Evolutionary conservation across 2,888 invertebrate genomes (phyloP), one percentile per base, ranked within the genome.

Genomic region (Tiliacea citrago): DNA sequence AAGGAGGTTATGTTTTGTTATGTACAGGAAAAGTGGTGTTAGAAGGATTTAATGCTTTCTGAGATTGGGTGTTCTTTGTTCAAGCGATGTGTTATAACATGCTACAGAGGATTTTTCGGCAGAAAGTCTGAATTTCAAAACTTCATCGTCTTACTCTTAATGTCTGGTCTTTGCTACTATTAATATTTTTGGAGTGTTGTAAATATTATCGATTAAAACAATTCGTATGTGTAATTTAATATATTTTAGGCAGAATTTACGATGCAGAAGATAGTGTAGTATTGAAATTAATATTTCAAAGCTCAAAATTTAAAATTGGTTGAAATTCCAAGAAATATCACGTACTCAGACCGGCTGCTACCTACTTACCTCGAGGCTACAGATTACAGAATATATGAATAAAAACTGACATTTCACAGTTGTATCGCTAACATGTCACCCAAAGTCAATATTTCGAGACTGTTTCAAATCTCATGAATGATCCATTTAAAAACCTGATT

Each of bases 1-100:
- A 39, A 47, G 18, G 51, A 49, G 67, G 60, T 69, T 71, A 81
- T 74, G 65, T 35, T 65, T 47, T 29, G 61, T 53, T 71, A 71
- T 82, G 24, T 82, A 57, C 12, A 10, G 12, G 18, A 58, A 42
- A 51, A 39, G 35, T 35, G 21, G 18, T 39, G 18, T 18, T 0
- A 29, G n/a, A 9, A 53, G 10, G 29, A 58, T 39, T 18, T 45
- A 45, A 51, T 45, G 71, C 24, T 42, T 49, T 18, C 29, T 49
- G 13, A 53, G 29, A 35, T 24, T n/a, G 18, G 8, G n/a, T 53
- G 57, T 13, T 18, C 16, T 45, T 70, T 79, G 47, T 49, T 55
- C 13, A 45, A 16, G 4, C 8, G 45, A 49, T 42, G 6, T 39
- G 13, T 2, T 61, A 3, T 29, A 29, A 7, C 39, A 6, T 39